phyloP scores from a whole-genome alignment of 2,888 invertebrate species.

The Agrotis clavis region DNA sequence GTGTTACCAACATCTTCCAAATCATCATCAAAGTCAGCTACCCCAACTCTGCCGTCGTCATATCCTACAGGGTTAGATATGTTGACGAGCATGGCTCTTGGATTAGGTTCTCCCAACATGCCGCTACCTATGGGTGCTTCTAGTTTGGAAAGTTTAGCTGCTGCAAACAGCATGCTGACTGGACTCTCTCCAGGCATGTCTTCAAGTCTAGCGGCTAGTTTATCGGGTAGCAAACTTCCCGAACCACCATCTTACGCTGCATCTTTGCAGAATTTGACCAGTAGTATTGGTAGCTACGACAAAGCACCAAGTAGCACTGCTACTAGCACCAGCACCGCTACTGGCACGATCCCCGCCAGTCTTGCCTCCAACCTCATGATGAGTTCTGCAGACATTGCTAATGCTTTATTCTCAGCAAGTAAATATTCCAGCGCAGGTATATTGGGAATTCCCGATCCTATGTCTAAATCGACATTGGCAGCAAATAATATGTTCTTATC shows the following conservation, averaged over 20 bases:
- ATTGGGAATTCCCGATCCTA: slow-evolving; percentile 94
- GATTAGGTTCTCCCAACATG: slow-evolving; percentile 85
- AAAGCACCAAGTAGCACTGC: slow-evolving; percentile 88
- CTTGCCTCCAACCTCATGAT: slow-evolving; percentile 92
- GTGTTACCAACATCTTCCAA: slow-evolving; percentile 91
- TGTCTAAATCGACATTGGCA: slow-evolving; percentile 94
- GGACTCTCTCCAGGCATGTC: slow-evolving; percentile 85
- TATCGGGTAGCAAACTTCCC: slow-evolving; percentile 84
- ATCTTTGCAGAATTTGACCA: slow-evolving; percentile 85
- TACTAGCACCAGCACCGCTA: slow-evolving; percentile 82
- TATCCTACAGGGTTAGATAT: slow-evolving; percentile 89
- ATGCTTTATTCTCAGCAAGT: slow-evolving; percentile 93
- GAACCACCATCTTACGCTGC: slow-evolving; percentile 89
- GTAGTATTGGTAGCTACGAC: slow-evolving; percentile 84
- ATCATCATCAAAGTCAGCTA: slow-evolving; percentile 90
- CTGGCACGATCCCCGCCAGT: slow-evolving; percentile 88
- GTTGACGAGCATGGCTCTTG: slow-evolving; percentile 89
- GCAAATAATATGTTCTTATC: slow-evolving; percentile 95
- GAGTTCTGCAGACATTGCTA: slow-evolving; percentile 92
- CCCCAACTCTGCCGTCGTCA: slow-evolving; percentile 88
- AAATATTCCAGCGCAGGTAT: slow-evolving; percentile 92
- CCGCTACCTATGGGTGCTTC: slow-evolving; percentile 84
- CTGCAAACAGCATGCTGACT: slow-evolving; percentile 88
- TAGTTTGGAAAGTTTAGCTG: slow-evolving; percentile 87
- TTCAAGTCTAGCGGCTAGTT: slow-evolving; percentile 84